A percentile compares a stretch with the other conserved stretches of the same genome.
These are phyloP conservation scores for Acipenser oxyrinchus DNA, from an alignment of 2,797 vertebrate genomes.

Conservation along the genomic window DNA sequence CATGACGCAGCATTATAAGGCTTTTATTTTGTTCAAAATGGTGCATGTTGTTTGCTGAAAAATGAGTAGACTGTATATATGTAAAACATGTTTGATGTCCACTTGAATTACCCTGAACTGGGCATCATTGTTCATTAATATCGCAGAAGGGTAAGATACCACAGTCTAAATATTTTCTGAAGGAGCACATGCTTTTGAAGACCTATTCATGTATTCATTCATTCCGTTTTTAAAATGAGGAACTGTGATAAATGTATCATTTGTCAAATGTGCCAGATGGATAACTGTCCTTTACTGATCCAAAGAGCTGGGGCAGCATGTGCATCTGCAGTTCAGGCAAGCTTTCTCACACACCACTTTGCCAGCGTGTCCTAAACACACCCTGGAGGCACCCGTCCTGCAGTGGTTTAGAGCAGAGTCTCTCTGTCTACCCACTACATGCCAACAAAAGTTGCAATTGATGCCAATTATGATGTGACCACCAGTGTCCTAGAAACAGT, in stretches of 20 bases:
- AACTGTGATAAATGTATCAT: neutral
- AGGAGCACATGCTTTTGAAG: too few relatives aligned
- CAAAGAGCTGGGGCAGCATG: neutral
- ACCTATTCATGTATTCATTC: neutral
- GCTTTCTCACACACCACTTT: neutral
- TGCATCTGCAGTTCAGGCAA: neutral
- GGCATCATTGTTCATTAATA: too few relatives aligned
- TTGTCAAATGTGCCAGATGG: slow-evolving; percentile 1
- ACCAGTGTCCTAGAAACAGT: neutral
- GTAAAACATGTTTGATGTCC: too few relatives aligned
- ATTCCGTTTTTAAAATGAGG: neutral
- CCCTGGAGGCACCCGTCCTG: neutral
- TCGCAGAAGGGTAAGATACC: too few relatives aligned
- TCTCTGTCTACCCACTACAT: neutral
- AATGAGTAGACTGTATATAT: too few relatives aligned
- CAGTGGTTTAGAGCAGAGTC: neutral
- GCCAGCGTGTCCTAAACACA: neutral
- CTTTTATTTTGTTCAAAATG: too few relatives aligned
- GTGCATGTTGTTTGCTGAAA: too few relatives aligned
- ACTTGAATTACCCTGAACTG: too few relatives aligned
- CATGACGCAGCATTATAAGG: too few relatives aligned
- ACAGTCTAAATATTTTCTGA: too few relatives aligned
- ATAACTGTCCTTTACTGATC: neutral
- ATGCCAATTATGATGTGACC: neutral
- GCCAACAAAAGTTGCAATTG: neutral